Evolutionary conservation across 2,113 vertebrate genomes (phyloP), one percentile per base, ranked within the genome.

Genomic region (Peucedramus taeniatus): DNA sequence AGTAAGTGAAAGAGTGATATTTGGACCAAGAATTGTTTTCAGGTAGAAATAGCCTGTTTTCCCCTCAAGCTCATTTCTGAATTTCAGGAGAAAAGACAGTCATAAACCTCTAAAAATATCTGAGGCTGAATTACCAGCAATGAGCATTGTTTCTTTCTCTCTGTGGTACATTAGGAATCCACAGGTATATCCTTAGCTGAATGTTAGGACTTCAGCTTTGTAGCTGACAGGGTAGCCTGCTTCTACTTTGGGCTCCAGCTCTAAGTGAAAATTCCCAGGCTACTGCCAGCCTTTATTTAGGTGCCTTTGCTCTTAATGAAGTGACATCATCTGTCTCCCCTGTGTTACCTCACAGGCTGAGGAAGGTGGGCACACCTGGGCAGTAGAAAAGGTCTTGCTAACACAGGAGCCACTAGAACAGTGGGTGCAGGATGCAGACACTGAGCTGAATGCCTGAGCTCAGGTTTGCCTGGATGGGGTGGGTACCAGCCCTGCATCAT

Each of bases 351-450:
- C 10, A 12, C 24, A 27, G 53, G 16, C n/a, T 53, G 77, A 49
- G 61, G 63, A 39, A 33, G 45, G 31, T 53, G 78, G 37, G 13
- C 7, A 3, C 6, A 6, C 14, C 35, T 40, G 40, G 27, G 33
- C 28, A n/a, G 19, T 10, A 9, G 54, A 10, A 35, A 64, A 76
- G 49, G 17, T 12, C n/a, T 33, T 24, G 33, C 6, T 59, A 4
- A 18, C 5, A 4, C 11, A 42, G 17, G 35, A 42, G 30, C 5
- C 28, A 2, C 23, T 24, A 4, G 66, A 21, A 3, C 11, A 2
- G 4, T 4, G 35, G 33, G 30, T 45, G 42, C 5, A 2, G 2
- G 40, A 1, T 42, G 53, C 63, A 72, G 60, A 1, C 22, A 0
- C 27, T 4, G 18, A 7, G 3, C 12, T 23, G 54, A 35, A 5